Base-by-base conservation (phyloP, 1,140 invertebrate genomes). In the Tetranychus urticae region DNA sequence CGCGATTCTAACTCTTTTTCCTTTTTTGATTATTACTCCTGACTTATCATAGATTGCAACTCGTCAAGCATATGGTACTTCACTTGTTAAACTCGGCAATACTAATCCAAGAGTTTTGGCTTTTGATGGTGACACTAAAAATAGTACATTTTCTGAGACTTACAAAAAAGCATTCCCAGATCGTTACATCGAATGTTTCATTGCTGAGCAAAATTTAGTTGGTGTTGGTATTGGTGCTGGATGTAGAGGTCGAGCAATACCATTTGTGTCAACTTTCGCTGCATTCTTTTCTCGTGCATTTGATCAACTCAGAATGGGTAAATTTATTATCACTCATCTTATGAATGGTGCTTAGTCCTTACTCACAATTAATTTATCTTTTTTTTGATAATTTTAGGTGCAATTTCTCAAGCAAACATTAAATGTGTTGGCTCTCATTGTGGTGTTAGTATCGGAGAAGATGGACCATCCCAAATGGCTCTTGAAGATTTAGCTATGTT, bases 381-480 rank as follows among this genome's bases (percentile, higher is more conserved):
- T 42, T 42, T 5, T 42, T 37, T 57, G 2, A 60, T 5, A 46
- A 37, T 8, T 35, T n/a, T 45, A 60, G 62, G 61, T 39, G 94
- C 94, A 23, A 94, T 99, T 68, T 97, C 92, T 42, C 90, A 97
- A 76, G 88, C 87, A 1, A 97, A 98, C 73, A 83, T 92, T 1
- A 99, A 98, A 72, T 91, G 96, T 71, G 86, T 81, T 65, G 81
- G 81, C 13, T 97, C 93, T 8, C 94, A 98, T 75, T 90, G 86
- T 72, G 94, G 94, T 60, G 82, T 97, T 36, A 93, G 88, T 66
- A 81, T 81, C 68, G 80, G 79, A 57, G 91, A 96, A 73, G 93
- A 97, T 77, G 94, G 94, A 5, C 93, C 94, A n/a, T 93, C 88
- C 57, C 94, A 99, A 76, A 99, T 99, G 96, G 96, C 88, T 52